Percentiles rank a stretch among this genome's conserved stretches.
Conservation (phyloP, 2,113 vertebrate genomes). For the Sminthopsis crassicaudata region DNA sequence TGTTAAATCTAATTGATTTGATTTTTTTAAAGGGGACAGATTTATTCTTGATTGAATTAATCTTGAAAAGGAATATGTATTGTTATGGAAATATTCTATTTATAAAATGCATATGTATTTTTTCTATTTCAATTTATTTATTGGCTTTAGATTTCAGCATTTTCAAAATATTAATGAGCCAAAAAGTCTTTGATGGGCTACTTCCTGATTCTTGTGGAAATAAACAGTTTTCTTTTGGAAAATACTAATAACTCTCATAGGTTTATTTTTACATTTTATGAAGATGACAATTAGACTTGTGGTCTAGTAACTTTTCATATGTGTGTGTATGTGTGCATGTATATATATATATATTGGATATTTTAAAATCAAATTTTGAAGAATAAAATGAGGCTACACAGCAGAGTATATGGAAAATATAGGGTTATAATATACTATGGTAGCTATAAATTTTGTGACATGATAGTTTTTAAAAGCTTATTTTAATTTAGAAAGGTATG, state of each 20-base stretch:
- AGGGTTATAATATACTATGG: neutral
- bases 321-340: neutral
- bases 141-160: slow-evolving; percentile 24
- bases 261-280: neutral
- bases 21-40: slow-evolving; percentile 82
- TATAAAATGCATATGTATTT: slow-evolving; percentile 77
- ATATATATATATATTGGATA: neutral
- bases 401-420: neutral
- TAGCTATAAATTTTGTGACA: neutral
- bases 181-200: slow-evolving; percentile 18
- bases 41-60: slow-evolving; percentile 85
- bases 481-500: neutral
- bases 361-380: neutral
- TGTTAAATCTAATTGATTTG: slow-evolving; percentile 86
- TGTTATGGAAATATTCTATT: slow-evolving; percentile 81
- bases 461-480: neutral
- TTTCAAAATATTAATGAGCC: slow-evolving; percentile 62
- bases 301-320: too few relatives aligned
- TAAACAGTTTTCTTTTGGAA: neutral
- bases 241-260: neutral
- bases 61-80: slow-evolving; percentile 79
- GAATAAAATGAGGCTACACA: neutral
- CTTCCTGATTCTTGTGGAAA: neutral
- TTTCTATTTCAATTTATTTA: slow-evolving; percentile 71
- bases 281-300: neutral